Conservation (phyloP, 2,113 vertebrate genomes). For the Hemibagrus wyckioides region DNA sequence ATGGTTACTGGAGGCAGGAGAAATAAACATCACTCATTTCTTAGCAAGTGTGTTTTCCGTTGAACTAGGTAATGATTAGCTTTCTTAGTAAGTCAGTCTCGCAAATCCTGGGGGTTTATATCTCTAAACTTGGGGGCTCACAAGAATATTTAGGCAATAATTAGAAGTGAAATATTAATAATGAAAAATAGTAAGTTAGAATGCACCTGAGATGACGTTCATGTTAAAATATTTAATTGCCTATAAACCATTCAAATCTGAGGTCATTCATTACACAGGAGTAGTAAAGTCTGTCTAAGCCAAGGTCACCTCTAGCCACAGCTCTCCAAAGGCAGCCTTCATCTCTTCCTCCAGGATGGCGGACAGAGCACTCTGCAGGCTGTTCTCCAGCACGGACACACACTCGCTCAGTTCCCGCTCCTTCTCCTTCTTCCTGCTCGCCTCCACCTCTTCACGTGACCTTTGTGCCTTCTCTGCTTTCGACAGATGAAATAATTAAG, state of each 20-base stretch:
- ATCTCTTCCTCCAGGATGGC: conserved; percentile 87
- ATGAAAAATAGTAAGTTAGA: background rate
- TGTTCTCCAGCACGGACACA: conserved; percentile 76
- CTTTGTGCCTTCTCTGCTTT: background rate
- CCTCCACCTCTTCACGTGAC: background rate
- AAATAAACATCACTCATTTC: background rate
- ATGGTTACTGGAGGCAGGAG: background rate
- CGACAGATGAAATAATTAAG: background rate
- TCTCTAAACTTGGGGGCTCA: background rate
- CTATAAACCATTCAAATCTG: background rate
- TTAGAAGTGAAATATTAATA: background rate
- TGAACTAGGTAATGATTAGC: background rate
- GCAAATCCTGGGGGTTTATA: background rate
- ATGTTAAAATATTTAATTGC: background rate
- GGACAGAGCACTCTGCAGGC: conserved; percentile 81
- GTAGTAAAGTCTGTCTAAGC: background rate
- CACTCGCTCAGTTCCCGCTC: conserved; percentile 60
- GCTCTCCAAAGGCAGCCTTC: conserved; percentile 82
- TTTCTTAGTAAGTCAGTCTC: background rate
- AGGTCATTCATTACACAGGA: background rate
- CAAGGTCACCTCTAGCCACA: conserved; percentile 84
- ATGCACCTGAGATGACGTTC: background rate
- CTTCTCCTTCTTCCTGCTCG: background rate
- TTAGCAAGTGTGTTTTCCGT: background rate
- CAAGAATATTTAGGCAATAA: too few species aligned